Conservation (phyloP, 2,797 vertebrate species). For the Rhyacichthys aspro region DNA sequence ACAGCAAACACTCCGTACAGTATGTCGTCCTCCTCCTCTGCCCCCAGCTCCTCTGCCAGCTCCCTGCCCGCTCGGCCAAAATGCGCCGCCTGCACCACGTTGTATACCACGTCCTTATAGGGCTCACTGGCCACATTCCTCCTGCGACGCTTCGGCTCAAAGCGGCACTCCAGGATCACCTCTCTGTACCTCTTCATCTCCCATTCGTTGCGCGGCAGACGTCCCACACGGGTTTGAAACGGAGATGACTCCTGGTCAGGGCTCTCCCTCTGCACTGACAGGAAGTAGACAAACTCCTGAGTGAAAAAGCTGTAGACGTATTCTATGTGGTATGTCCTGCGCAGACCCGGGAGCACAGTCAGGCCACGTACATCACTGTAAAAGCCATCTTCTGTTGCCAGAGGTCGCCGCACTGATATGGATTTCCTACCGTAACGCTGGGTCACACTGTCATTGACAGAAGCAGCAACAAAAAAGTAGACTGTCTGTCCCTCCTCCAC, state of each 20-base stretch:
- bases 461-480: slow-evolving; percentile 90
- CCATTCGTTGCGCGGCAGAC: slow-evolving; percentile 84
- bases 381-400: slow-evolving; percentile 88
- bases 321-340: slow-evolving; percentile 83
- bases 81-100: slow-evolving; percentile 89
- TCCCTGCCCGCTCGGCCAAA: slow-evolving; percentile 79
- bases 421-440: slow-evolving; percentile 87
- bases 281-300: slow-evolving; percentile 87
- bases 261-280: slow-evolving; percentile 86
- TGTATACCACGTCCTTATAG: slow-evolving; percentile 82
- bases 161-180: slow-evolving; percentile 88
- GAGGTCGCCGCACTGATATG: slow-evolving; percentile 86
- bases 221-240: slow-evolving; percentile 87
- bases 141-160: slow-evolving; percentile 85
- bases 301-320: slow-evolving; percentile 90
- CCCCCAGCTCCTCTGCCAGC: slow-evolving; percentile 84
- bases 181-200: slow-evolving; percentile 86
- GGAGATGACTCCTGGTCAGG: slow-evolving; percentile 67
- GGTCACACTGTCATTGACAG: slow-evolving; percentile 83
- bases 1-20: slow-evolving; percentile 89
- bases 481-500: slow-evolving; percentile 81
- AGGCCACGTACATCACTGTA: slow-evolving; percentile 79
- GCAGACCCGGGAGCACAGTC: slow-evolving; percentile 84
- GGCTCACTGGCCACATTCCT: slow-evolving; percentile 57
- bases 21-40: slow-evolving; percentile 79